Evolutionary conservation across 1,140 invertebrate genomes (phyloP), one percentile per base, ranked within the genome.

Genomic region (Papilio machaon): DNA sequence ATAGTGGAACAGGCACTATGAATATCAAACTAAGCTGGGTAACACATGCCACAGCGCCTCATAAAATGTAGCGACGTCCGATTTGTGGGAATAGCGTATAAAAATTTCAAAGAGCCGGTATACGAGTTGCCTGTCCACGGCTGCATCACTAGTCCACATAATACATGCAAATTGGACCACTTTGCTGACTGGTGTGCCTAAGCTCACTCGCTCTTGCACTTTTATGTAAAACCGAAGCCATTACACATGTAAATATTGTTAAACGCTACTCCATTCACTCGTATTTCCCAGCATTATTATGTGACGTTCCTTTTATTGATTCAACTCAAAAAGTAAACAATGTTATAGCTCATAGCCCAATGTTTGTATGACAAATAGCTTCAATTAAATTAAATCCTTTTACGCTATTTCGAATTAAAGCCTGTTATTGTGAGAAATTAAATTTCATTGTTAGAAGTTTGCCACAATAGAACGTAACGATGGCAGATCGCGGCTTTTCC

Each of bases 91-190:
- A 93, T 90, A 87, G 90, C 84, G 85, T 91, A 92, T 94, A 94
- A 93, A 94, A 92, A 89, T 92, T 94, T 92, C 88, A 94, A 89
- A 91, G 88, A 85, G 88, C 84, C 85, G 84, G 82, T 87, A 85
- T 88, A 90, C 88, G 89, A 87, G 87, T 87, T 89, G 87, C 87
- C 82, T 89, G 91, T 91, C 91, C 90, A 85, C 87, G 86, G 84
- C 86, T 82, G 89, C 87, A 91, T 90, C 89, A 88, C 88, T 87
- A 88, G 86, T 85, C 80, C 90, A 91, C 92, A 94, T 94, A 94
- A 94, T 92, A 92, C 90, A 94, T 94, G 92, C 89, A 94, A 94
- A 94, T 94, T 94, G 92, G 87, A 91, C 89, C 91, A 92, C 90
- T 93, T 91, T 90, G 82, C n/a, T 60, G 64, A 70, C 88, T 88